A percentile compares a stretch with the other conserved stretches of the same genome.
These are phyloP conservation scores for Pempheris klunzingeri DNA, from an alignment of 2,797 vertebrate species.

Conservation along the genomic window DNA sequence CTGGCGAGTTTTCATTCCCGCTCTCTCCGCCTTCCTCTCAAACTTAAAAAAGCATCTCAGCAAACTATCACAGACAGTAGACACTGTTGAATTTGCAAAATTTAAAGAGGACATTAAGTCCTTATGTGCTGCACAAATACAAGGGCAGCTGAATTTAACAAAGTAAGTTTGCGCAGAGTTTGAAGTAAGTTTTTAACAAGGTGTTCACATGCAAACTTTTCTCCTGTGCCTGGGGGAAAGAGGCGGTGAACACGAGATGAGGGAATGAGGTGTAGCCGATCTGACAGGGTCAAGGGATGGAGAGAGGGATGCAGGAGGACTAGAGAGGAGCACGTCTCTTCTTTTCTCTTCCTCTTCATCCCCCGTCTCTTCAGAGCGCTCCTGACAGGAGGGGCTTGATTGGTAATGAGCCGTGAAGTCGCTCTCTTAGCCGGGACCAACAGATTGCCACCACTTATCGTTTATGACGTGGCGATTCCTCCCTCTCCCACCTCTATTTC, in stretches of 20 bases:
- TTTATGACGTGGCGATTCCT: conserved; percentile 71
- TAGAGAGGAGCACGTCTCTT: conserved; percentile 58
- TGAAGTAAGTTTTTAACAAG: conserved; percentile 47
- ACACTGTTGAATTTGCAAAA: conserved; percentile 26
- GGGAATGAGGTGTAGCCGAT: conserved; percentile 66
- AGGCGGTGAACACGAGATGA: conserved; percentile 62
- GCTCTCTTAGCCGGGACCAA: conserved; percentile 77
- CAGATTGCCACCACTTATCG: conserved; percentile 81
- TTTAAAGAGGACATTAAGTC: conserved; percentile 11
- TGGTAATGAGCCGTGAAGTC: conserved; percentile 84
- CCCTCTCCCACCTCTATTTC: conserved; percentile 27
- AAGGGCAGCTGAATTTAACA: conserved; percentile 38
- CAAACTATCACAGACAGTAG: conserved; percentile 30
- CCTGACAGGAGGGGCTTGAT: conserved; percentile 80
- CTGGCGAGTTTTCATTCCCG: conserved; percentile 28
- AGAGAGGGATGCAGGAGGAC: conserved; percentile 51
- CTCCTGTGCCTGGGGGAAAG: conserved; percentile 66
- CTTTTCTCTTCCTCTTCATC: conserved; percentile 65
- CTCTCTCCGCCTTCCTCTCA: conserved; percentile 49
- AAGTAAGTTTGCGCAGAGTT: conserved; percentile 50
- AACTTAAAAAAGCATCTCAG: conserved; percentile 1
- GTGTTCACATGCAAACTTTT: conserved; percentile 54
- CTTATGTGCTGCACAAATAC: conserved; percentile 26
- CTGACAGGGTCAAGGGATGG: conserved; percentile 68
- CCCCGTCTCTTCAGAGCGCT: conserved; percentile 58